Percentiles rank a stretch among this genome's conserved stretches.
These are phyloP conservation scores for Acrocephalus arundinaceus DNA, from an alignment of 2,113 vertebrate species.

Conservation along the genomic window DNA sequence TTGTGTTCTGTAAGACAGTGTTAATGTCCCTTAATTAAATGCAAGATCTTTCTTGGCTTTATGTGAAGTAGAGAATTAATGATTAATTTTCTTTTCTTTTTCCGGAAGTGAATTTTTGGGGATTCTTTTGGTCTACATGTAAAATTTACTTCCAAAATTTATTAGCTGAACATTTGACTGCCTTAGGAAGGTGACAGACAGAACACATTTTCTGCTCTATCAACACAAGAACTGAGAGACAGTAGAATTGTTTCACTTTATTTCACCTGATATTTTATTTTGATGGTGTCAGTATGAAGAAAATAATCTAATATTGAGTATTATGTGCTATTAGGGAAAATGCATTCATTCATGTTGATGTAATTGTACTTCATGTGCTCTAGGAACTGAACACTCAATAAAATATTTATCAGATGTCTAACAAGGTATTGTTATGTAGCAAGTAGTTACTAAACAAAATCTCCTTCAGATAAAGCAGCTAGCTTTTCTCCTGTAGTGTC, in stretches of 20 bases:
- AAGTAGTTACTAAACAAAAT: neutral
- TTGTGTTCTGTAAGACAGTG: neutral
- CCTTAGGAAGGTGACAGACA: neutral
- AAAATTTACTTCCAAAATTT: neutral
- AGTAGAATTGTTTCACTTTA: neutral
- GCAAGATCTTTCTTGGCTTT: neutral
- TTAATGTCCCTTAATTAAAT: neutral
- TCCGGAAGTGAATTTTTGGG: neutral
- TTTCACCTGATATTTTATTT: neutral
- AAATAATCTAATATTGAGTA: neutral
- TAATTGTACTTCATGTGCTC: neutral
- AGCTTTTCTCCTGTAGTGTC: neutral
- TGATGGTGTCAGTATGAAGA: neutral
- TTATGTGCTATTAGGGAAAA: neutral
- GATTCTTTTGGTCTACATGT: neutral
- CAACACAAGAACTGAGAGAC: neutral
- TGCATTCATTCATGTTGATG: neutral
- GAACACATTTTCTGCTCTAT: neutral
- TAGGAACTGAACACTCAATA: neutral
- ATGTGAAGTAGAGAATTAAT: neutral
- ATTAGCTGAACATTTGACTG: neutral
- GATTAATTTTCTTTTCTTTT: neutral
- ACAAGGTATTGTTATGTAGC: neutral
- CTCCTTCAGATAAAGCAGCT: neutral
- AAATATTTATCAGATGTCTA: neutral